Percentiles rank a stretch among this genome's conserved stretches.
Evolutionary conservation across 2,797 vertebrate genomes (phyloP).

Genomic region (Gastrophryne carolinensis): DNA sequence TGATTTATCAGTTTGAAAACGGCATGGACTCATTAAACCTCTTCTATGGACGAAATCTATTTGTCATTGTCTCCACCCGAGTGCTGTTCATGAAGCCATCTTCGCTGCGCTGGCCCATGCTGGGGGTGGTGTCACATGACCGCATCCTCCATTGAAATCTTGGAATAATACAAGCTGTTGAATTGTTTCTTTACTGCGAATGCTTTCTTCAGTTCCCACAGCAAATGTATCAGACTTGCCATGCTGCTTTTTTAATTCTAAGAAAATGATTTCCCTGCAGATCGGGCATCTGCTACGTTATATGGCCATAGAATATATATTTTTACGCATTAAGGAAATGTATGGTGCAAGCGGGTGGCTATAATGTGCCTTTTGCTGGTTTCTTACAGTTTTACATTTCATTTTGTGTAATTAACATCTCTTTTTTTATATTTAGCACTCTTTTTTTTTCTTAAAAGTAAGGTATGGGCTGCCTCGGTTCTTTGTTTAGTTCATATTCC

Average conservation of each 20-base stretch:
- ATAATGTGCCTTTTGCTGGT: not conserved
- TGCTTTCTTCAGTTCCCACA: conserved; percentile 21
- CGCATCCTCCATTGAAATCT: conserved; percentile 27
- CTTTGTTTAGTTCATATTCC: not conserved
- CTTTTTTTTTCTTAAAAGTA: not conserved
- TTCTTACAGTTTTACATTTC: not conserved
- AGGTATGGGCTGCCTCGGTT: not conserved
- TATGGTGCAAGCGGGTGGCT: not conserved
- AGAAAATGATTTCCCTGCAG: conserved; percentile 38
- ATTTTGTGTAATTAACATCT: not conserved
- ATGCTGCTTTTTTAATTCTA: conserved; percentile 45
- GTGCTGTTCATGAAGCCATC: conserved; percentile 29
- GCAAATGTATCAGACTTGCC: conserved; percentile 26
- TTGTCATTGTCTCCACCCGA: conserved; percentile 32
- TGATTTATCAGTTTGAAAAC: conserved; percentile 48
- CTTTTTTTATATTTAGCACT: not conserved
- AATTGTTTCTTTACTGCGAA: conserved; percentile 25
- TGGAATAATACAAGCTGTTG: conserved; percentile 25
- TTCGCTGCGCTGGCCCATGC: not conserved
- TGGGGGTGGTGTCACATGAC: conserved; percentile 18
- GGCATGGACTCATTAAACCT: conserved; percentile 37
- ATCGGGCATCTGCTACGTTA: conserved; percentile 31
- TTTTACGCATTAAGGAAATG: not conserved
- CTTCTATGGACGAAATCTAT: conserved; percentile 29
- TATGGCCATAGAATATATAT: not conserved